A percentile compares a stretch with the other conserved stretches of the same genome.
These are phyloP conservation scores for Cavia porcellus DNA, from an alignment of 2,113 vertebrate genomes.

Conservation along the genomic window DNA sequence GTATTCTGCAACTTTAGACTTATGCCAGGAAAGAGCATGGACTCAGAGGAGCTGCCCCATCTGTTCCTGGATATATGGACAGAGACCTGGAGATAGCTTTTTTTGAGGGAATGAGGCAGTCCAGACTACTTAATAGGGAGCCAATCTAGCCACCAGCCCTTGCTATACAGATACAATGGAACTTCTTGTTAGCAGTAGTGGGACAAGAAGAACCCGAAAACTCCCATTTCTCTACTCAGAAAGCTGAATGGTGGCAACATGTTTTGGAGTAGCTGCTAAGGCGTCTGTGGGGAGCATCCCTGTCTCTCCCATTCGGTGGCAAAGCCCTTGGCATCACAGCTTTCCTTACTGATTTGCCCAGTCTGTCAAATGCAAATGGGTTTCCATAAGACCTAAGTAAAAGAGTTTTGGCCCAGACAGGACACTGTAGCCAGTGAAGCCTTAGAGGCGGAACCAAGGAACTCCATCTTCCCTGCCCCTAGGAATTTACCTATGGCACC, in stretches of 20 bases:
- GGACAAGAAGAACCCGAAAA: background rate
- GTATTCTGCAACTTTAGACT: background rate
- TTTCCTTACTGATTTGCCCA: background rate
- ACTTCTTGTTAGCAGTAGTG: background rate
- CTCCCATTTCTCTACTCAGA: background rate
- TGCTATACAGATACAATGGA: background rate
- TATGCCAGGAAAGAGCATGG: background rate
- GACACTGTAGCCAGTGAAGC: too few species aligned
- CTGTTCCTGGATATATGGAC: background rate
- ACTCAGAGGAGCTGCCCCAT: background rate
- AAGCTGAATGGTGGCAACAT: fast-evolving
- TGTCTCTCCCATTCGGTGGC: background rate
- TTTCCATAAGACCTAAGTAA: conserved; percentile 14
- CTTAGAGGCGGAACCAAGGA: too few species aligned
- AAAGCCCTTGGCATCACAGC: background rate
- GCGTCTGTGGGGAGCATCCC: background rate
- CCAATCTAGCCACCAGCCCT: background rate
- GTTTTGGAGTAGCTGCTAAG: background rate
- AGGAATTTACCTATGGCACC: too few species aligned
- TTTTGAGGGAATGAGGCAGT: background rate
- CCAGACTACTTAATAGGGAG: background rate
- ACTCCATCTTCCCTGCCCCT: too few species aligned
- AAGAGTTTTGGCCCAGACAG: too few species aligned
- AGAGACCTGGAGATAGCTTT: background rate
- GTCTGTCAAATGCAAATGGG: background rate